Evolutionary conservation across 2,797 vertebrate species (phyloP).

Genomic region (Anomalospiza imberbis): DNA sequence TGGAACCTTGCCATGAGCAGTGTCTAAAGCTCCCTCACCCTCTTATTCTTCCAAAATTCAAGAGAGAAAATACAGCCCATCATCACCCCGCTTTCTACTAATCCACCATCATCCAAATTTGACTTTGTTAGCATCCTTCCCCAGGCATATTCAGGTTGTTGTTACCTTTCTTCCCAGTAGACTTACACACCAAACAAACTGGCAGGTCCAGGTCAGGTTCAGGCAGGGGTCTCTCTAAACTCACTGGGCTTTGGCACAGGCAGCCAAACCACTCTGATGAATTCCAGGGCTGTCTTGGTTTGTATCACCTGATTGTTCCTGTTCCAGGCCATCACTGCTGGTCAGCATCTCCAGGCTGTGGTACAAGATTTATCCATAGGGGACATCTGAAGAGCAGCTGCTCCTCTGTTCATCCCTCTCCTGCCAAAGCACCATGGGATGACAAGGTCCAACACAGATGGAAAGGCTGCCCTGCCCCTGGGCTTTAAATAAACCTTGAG

Average conservation of each 20-base stretch:
- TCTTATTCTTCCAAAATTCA: neutral
- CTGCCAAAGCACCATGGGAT: rapidly evolving
- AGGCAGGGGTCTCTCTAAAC: neutral
- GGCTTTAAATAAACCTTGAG: neutral
- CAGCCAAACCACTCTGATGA: neutral
- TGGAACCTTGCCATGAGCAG: neutral
- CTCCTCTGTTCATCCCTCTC: neutral
- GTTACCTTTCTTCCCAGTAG: neutral
- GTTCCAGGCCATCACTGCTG: neutral
- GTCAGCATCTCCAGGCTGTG: neutral
- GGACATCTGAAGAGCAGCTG: neutral
- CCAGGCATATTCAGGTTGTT: neutral
- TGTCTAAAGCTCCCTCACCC: neutral
- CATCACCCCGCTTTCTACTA: neutral
- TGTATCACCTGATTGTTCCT: neutral
- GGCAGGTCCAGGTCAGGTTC: neutral
- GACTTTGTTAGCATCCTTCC: neutral
- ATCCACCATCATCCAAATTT: neutral
- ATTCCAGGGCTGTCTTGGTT: neutral
- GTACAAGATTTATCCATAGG: neutral
- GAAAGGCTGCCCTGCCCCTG: neutral
- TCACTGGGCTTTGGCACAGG: neutral
- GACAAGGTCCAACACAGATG: neutral
- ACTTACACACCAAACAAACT: neutral
- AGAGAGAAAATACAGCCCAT: neutral